phyloP scores from a whole-genome alignment of 2,113 vertebrate species.

The Holacanthus passer region DNA sequence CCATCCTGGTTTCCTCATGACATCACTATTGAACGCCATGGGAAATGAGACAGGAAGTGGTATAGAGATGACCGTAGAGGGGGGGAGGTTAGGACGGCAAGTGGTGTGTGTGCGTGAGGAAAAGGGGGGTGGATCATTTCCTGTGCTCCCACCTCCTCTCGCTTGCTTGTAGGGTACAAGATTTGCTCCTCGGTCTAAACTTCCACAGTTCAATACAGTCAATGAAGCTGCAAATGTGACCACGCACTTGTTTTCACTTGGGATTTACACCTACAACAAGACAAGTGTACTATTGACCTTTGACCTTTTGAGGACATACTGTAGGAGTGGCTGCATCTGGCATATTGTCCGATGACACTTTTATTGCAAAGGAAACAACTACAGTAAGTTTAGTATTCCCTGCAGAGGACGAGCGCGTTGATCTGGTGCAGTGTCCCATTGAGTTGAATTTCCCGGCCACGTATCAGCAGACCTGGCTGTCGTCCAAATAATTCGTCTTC shows the following conservation, averaged over 20 bases:
- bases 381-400: slow-evolving; percentile 53
- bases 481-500: slow-evolving; percentile 65
- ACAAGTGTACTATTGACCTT: background rate
- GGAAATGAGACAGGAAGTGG: slow-evolving; percentile 72
- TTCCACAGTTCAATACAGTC: background rate
- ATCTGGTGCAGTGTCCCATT: slow-evolving; percentile 20
- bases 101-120: slow-evolving; percentile 21
- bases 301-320: background rate
- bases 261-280: slow-evolving; percentile 23
- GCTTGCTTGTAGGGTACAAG: slow-evolving; percentile 6
- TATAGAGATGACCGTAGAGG: slow-evolving; percentile 9
- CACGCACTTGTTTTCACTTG: background rate
- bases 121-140: slow-evolving; percentile 53
- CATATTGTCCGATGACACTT: slow-evolving; percentile 2
- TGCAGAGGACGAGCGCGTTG: slow-evolving; percentile 6
- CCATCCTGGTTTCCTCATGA: slow-evolving; percentile 60
- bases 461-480: slow-evolving; percentile 36
- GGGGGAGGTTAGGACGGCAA: slow-evolving; percentile 50
- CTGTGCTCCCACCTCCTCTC: slow-evolving; percentile 42
- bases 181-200: background rate
- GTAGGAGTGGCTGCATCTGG: background rate
- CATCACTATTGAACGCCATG: slow-evolving; percentile 55
- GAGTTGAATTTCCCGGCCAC: slow-evolving; percentile 31
- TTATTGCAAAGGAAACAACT: slow-evolving; percentile 29
- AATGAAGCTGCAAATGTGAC: background rate